Evolutionary conservation across 2,888 invertebrate genomes (phyloP).

Genomic region (Poecilus cupreus): DNA sequence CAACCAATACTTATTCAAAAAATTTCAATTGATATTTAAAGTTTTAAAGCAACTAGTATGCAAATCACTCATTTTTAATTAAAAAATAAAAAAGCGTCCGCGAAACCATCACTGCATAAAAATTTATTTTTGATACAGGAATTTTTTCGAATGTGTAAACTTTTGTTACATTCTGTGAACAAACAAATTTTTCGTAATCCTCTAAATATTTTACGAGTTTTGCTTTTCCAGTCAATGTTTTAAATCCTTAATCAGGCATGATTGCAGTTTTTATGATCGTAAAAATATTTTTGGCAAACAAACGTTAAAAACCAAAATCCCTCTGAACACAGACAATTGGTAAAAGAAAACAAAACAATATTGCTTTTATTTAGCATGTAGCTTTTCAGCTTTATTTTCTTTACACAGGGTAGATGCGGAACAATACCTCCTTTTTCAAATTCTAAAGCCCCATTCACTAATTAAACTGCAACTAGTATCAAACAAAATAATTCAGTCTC

Average conservation of each 20-base stretch:
- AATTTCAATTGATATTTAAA: too few relatives aligned
- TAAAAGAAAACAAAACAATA: slow-evolving; percentile 5
- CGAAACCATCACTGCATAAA: too few relatives aligned
- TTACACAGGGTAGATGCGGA: too few relatives aligned
- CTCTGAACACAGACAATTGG: not conserved
- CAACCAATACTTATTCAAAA: too few relatives aligned
- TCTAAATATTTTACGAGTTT: not conserved
- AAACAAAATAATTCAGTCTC: too few relatives aligned
- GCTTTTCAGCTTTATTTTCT: not conserved
- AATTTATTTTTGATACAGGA: too few relatives aligned
- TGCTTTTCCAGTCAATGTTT: not conserved
- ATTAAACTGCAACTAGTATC: too few relatives aligned
- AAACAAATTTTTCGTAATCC: not conserved
- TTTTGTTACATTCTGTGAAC: not conserved
- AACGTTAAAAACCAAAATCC: not conserved
- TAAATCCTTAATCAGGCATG: not conserved
- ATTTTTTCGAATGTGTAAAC: not conserved
- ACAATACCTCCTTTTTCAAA: too few relatives aligned
- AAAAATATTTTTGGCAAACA: not conserved
- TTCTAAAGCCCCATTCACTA: not conserved
- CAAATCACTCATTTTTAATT: too few relatives aligned
- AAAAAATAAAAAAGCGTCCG: too few relatives aligned
- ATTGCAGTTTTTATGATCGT: not conserved
- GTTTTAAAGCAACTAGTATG: too few relatives aligned
- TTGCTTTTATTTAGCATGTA: not conserved